phyloP scores from a whole-genome alignment of 1,140 invertebrate species.

The Nephila pilipes region DNA sequence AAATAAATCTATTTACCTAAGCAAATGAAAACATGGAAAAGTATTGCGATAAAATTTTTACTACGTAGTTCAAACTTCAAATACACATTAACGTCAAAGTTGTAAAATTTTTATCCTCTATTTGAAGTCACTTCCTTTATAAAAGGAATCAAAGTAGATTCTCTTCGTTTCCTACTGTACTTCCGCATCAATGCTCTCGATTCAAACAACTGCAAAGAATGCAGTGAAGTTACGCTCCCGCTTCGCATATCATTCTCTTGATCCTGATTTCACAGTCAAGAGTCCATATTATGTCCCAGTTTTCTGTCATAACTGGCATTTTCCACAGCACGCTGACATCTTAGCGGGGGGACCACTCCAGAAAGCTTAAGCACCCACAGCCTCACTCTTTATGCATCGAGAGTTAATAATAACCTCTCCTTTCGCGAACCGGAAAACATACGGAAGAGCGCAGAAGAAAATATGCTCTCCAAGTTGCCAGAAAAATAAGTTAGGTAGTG shows the following conservation, averaged over 20 bases:
- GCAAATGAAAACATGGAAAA: too few species aligned
- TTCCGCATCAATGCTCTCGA: slow-evolving; percentile 1
- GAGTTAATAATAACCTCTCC: slow-evolving; percentile 70
- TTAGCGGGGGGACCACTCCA: slow-evolving; percentile 15
- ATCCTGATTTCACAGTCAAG: slow-evolving; percentile 26
- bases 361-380: slow-evolving; percentile 57
- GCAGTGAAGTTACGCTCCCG: background rate
- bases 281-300: slow-evolving; percentile 18
- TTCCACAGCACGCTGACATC: slow-evolving; percentile 5
- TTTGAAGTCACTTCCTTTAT: background rate
- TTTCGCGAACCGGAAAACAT: slow-evolving; percentile 59
- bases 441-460: slow-evolving; percentile 61
- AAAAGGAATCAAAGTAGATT: background rate
- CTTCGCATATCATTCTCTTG: slow-evolving; percentile 8
- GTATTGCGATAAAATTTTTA: too few species aligned
- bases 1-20: too few species aligned
- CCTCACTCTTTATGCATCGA: slow-evolving; percentile 47
- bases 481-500: slow-evolving; percentile 68
- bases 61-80: background rate
- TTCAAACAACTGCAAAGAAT: background rate
- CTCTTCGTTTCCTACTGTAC: background rate
- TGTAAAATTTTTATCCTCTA: background rate
- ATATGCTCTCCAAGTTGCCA: slow-evolving; percentile 52
- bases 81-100: background rate
- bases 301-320: slow-evolving; percentile 49